Evolutionary conservation across 2,113 vertebrate genomes (phyloP), one percentile per base, ranked within the genome.

Genomic region (Syngnathoides biaculeatus): DNA sequence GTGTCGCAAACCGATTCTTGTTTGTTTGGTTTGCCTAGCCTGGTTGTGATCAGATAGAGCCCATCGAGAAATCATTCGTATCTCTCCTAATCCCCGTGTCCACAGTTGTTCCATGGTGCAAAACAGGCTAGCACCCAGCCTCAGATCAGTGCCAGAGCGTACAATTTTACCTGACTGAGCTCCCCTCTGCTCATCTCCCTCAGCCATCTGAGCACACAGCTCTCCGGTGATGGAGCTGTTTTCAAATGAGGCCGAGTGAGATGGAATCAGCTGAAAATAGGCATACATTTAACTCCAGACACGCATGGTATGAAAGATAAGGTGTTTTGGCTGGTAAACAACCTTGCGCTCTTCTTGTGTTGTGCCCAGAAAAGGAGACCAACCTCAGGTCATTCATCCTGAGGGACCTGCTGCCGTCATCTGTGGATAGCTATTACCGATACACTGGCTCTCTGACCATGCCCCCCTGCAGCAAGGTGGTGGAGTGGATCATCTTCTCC

Each of bases 401-500:
- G 84, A 94, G 94, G 73, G 94, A 97, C 65, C 93, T 99, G 60
- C 92, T 99, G 84, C 97, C 97, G 0, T 89, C 94, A 0, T 95
- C 95, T 0, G 88, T 98, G 86, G 93, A 94, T 70, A 96, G 94
- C 81, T 99, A 98, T 83, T 99, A 98, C 87, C 92, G 96, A 70
- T 98, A 99, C 85, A 90, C 95, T 0, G 97, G 97, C 53, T 98
- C 97, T 47, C 89, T 98, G 86, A 98, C 97, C 22, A 98, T 94
- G 1, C 97, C 97, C 2, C 97, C 97, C 0, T 99, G 97, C 80
- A 99, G 96, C 2, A 95, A 97, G 79, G 95, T 96, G 0, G 96
- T 98, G 81, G 97, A 99, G 84, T 99, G 97, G 97, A 97, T 98
- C 22, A 84, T 99, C 80, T 97, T 99, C 85, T 93, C 93, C 86